A percentile compares a stretch with the other conserved stretches of the same genome.
phyloP scores from a whole-genome alignment of 2,888 invertebrate species.

The Monopis laevigella region DNA sequence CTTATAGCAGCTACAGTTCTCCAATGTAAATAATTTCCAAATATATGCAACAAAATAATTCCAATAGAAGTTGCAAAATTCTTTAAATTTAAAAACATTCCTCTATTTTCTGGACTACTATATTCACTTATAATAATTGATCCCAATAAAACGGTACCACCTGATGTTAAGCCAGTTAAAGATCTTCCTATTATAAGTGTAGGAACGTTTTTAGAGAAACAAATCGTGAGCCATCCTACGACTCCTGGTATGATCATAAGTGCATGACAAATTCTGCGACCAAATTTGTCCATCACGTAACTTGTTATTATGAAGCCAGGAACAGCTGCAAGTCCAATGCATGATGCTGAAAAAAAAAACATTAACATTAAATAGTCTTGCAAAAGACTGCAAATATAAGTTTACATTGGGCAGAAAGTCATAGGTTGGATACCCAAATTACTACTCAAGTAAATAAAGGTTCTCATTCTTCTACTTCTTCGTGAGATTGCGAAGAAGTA shows the following conservation, averaged over 20 bases:
- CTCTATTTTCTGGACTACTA: slow-evolving; percentile 34
- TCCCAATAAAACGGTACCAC: slow-evolving; percentile 29
- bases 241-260: slow-evolving; percentile 29
- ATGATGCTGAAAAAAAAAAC: slow-evolving; percentile 20
- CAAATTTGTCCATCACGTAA: slow-evolving; percentile 31
- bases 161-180: slow-evolving; percentile 30
- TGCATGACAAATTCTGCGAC: slow-evolving; percentile 28
- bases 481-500: not conserved
- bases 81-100: slow-evolving; percentile 38
- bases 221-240: slow-evolving; percentile 32
- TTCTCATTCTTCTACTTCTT: not conserved
- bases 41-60: slow-evolving; percentile 11
- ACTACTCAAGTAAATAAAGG: not conserved
- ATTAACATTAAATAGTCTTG: not conserved
- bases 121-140: slow-evolving; percentile 42
- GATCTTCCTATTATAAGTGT: slow-evolving; percentile 30
- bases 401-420: not conserved
- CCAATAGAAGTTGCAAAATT: slow-evolving; percentile 31
- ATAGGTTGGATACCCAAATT: not conserved
- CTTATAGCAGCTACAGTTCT: slow-evolving; percentile 14
- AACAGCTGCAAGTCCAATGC: slow-evolving; percentile 27
- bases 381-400: not conserved
- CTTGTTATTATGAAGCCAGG: slow-evolving; percentile 31
- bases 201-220: slow-evolving; percentile 25
- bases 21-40: slow-evolving; percentile 14